Evolutionary conservation across 2,797 vertebrate genomes (phyloP).

Genomic region (Artibeus jamaicensis): DNA sequence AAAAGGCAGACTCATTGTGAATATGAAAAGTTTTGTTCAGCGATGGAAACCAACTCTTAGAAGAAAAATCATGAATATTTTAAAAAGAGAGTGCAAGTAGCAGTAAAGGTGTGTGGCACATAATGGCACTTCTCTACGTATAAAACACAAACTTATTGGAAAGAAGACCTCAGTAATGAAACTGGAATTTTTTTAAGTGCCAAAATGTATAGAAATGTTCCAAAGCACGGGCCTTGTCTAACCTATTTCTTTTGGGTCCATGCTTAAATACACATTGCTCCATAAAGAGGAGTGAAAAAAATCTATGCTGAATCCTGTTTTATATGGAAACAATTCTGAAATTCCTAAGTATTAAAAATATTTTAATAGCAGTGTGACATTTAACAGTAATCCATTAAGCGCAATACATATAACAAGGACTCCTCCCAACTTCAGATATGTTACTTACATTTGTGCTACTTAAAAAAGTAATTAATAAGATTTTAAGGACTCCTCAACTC

Average conservation of each 20-base stretch:
- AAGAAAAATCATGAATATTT: slow-evolving; percentile 91
- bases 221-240: slow-evolving; percentile 65
- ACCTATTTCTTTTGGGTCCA: slow-evolving; percentile 63
- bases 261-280: slow-evolving; percentile 47
- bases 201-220: slow-evolving; percentile 75
- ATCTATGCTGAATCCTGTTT: not conserved
- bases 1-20: slow-evolving; percentile 91
- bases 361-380: not conserved
- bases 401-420: slow-evolving; percentile 1
- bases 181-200: slow-evolving; percentile 82
- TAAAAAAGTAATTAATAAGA: slow-evolving; percentile 48
- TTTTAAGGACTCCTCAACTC: slow-evolving; percentile 30
- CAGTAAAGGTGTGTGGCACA: slow-evolving; percentile 9
- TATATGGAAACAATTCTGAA: slow-evolving; percentile 29
- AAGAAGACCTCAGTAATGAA: slow-evolving; percentile 77
- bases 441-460: slow-evolving; percentile 48
- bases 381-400: slow-evolving; percentile 35
- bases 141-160: slow-evolving; percentile 73
- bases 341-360: not conserved
- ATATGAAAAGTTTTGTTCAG: slow-evolving; percentile 98
- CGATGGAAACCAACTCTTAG: slow-evolving; percentile 93
- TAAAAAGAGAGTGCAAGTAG: slow-evolving; percentile 93
- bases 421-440: not conserved
- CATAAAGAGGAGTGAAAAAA: slow-evolving; percentile 43
- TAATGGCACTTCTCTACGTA: slow-evolving; percentile 77